Conservation (phyloP, 1,140 invertebrate species). For the Globodera ellingtonae region DNA sequence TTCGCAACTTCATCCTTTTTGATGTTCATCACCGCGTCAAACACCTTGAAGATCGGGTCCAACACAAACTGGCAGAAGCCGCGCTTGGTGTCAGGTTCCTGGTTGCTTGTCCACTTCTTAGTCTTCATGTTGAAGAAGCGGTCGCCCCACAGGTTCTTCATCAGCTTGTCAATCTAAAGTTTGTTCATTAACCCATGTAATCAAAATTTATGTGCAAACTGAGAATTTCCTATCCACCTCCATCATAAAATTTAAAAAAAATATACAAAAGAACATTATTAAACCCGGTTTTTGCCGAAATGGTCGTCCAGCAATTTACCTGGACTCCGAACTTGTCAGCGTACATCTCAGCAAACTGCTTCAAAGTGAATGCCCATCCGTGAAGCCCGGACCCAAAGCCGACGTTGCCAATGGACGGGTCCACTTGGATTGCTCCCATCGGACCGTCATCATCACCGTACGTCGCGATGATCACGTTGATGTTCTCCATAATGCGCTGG, state of each 20-base stretch:
- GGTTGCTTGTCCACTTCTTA: conserved; percentile 95
- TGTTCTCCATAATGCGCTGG: conserved; percentile 98
- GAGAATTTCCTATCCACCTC: too few relatives aligned
- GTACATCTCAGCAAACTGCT: conserved; percentile 99
- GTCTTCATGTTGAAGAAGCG: conserved; percentile 96
- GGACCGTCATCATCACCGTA: conserved; percentile 93
- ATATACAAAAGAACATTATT: neutral
- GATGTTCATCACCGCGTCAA: conserved; percentile 96
- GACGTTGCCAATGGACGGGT: conserved; percentile 94
- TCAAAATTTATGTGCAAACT: too few relatives aligned
- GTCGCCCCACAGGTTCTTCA: conserved; percentile 90
- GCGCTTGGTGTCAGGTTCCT: conserved; percentile 78
- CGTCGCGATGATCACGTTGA: conserved; percentile 99
- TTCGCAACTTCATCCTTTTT: conserved; percentile 89
- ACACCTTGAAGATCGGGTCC: conserved; percentile 97
- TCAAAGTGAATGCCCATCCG: conserved; percentile 98
- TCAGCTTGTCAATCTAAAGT: conserved; percentile 79
- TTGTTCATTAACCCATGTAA: too few relatives aligned
- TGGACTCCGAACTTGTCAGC: conserved; percentile 77
- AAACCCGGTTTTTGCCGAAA: neutral
- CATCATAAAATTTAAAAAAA: too few relatives aligned
- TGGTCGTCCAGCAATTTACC: neutral
- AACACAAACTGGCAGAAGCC: conserved; percentile 98
- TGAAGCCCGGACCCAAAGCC: conserved; percentile 98
- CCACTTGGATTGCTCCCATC: conserved; percentile 96